Evolutionary conservation across 1,140 invertebrate genomes (phyloP), one percentile per base, ranked within the genome.

Genomic region (Aphaenogaster floridana): DNA sequence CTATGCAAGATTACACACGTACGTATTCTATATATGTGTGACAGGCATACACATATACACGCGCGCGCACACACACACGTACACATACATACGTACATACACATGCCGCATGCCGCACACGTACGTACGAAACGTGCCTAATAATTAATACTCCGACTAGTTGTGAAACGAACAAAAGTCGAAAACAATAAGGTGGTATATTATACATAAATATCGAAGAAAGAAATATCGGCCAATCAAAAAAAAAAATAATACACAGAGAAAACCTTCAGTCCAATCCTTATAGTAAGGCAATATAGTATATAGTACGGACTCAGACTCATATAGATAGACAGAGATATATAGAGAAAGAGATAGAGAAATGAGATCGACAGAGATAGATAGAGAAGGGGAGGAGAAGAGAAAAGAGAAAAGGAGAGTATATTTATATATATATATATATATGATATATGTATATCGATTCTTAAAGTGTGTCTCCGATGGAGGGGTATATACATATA

Each of bases 251-350:
- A 93, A 90, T 93, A 94, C 92, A 94, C 91, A 94, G 92, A 95
- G 92, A 93, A 94, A 95, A 95, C 92, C 94, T 94, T 94, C 93
- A 94, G 94, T 95, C 94, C 94, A 95, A 95, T 95, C 94, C 94
- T 95, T 94, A 95, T 95, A 95, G 94, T 95, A 95, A 95, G 94
- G 94, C 94, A 93, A 89, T 79, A 81, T 80, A 80, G 45, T 89
- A 59, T 89, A 59, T 76, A 76, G 52, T 76, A 90, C 66, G 86
- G 86, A 90, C 68, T 90, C 71, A 91, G 79, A 90, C 85, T 79
- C 66, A 77, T 63, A 89, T 64, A 77, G 42, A 81, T 61, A 76
- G 34, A 83, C 52, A 80, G 42, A 66, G 74, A 78, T 52, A 64
- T 76, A 79, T 87, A 86, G 85, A 89, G 77, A 71, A 81, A 88